Conservation (phyloP, 2,797 vertebrate genomes). For the Zalophus californianus region DNA sequence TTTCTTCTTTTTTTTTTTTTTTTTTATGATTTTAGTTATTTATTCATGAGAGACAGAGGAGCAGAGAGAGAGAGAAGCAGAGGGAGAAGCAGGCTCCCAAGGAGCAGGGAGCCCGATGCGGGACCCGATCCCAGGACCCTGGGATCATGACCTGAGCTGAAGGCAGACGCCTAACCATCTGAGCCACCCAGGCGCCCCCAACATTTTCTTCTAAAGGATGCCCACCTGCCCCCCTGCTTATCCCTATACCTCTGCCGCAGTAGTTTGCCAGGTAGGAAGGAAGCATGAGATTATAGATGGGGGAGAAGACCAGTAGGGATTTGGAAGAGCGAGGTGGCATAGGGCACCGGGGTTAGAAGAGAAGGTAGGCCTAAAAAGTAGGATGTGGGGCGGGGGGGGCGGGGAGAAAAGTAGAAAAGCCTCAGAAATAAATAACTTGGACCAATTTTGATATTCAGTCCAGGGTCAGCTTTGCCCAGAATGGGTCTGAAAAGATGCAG, state of each 20-base stretch:
- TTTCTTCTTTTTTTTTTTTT: too few relatives aligned
- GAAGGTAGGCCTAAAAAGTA: not conserved
- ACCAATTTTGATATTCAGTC: not conserved
- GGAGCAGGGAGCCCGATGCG: too few relatives aligned
- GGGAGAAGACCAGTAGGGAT: not conserved
- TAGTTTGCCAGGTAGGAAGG: not conserved
- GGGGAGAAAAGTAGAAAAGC: not conserved
- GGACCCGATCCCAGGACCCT: too few relatives aligned
- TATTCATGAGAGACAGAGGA: too few relatives aligned
- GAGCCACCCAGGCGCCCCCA: too few relatives aligned
- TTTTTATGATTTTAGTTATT: too few relatives aligned
- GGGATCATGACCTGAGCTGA: too few relatives aligned
- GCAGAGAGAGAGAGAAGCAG: too few relatives aligned
- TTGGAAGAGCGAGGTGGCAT: not conserved
- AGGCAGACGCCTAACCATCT: too few relatives aligned
- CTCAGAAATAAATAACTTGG: not conserved
- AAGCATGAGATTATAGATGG: not conserved
- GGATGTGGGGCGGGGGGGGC: not conserved
- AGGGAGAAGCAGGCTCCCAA: too few relatives aligned
- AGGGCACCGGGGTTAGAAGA: not conserved
- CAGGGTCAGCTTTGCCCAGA: not conserved
- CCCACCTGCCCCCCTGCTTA: too few relatives aligned
- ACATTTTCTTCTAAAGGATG: not conserved
- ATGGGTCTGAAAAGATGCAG: not conserved
- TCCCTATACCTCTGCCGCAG: not conserved